phyloP scores from a whole-genome alignment of 2,888 invertebrate genomes.

The Hypolimnas misippus region DNA sequence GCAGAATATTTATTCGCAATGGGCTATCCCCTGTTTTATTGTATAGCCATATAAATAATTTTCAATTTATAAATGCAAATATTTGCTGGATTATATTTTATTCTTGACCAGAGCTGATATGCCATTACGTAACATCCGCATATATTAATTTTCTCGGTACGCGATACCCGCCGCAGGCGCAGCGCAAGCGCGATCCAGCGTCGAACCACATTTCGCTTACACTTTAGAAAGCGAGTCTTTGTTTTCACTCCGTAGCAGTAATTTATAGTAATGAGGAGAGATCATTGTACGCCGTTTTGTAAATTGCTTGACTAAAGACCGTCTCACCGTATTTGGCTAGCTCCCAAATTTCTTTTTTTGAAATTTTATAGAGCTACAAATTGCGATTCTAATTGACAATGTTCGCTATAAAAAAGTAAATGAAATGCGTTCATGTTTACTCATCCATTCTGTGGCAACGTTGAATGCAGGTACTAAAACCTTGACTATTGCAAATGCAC shows the following conservation, averaged over 20 bases:
- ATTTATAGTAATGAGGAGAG: slow-evolving; percentile 76
- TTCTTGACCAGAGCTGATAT: not conserved
- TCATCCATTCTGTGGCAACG: slow-evolving; percentile 41
- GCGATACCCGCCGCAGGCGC: slow-evolving; percentile 32
- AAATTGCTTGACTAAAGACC: slow-evolving; percentile 61
- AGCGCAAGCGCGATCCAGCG: slow-evolving; percentile 41
- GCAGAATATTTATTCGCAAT: too few species aligned
- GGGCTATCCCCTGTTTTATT: too few species aligned
- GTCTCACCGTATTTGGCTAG: slow-evolving; percentile 59
- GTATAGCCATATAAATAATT: too few species aligned
- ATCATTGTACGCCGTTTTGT: slow-evolving; percentile 71
- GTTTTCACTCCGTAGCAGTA: slow-evolving; percentile 74
- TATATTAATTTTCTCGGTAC: slow-evolving; percentile 55
- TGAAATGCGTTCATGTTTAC: slow-evolving; percentile 38
- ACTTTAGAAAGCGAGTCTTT: slow-evolving; percentile 79
- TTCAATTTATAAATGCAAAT: not conserved
- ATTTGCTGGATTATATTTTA: not conserved
- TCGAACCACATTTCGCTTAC: slow-evolving; percentile 65
- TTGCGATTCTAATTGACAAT: slow-evolving; percentile 40
- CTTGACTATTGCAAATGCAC: slow-evolving; percentile 64
- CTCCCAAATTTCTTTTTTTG: slow-evolving; percentile 54
- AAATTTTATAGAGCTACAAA: slow-evolving; percentile 46
- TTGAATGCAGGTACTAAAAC: slow-evolving; percentile 52
- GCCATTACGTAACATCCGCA: slow-evolving; percentile 62
- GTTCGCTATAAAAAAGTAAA: slow-evolving; percentile 25